Percentiles rank a stretch among this genome's conserved stretches.
These are phyloP conservation scores for Chunga burmeisteri DNA, from an alignment of 2,113 vertebrate genomes.

Conservation along the genomic window DNA sequence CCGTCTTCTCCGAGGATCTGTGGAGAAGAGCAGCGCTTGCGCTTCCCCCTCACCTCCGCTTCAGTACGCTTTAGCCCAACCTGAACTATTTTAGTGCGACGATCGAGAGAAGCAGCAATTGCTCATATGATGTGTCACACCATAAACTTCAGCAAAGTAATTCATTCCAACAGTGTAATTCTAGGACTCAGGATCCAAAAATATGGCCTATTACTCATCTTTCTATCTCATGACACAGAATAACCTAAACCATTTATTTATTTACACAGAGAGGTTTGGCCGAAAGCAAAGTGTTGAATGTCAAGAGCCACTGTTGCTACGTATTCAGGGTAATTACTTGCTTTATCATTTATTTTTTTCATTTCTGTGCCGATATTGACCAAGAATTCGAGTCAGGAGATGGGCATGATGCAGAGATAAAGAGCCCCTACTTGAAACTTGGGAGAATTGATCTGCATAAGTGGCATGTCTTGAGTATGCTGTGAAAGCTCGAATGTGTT, in stretches of 20 bases:
- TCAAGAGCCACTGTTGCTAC: constrained; percentile 2
- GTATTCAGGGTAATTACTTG: background rate
- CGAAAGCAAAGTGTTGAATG: background rate
- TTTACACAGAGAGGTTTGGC: constrained; percentile 27
- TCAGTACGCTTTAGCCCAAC: background rate
- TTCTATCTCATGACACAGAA: background rate
- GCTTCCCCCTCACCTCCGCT: background rate
- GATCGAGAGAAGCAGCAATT: background rate
- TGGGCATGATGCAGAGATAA: background rate
- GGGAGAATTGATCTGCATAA: background rate
- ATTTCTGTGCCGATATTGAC: background rate
- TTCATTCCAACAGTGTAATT: constrained; percentile 19
- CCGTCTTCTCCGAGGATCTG: background rate
- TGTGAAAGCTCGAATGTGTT: background rate
- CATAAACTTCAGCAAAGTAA: constrained; percentile 30
- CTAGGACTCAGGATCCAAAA: constrained; percentile 19
- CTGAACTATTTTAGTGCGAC: background rate
- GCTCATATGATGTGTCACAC: constrained; percentile 51
- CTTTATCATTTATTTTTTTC: constrained; percentile 1
- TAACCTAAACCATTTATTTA: constrained; percentile 8
- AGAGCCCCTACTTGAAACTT: background rate
- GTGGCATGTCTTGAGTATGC: background rate
- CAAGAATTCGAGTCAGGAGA: background rate
- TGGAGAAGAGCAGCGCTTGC: background rate
- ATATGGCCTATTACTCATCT: constrained; percentile 52